Percentiles rank a stretch among this genome's conserved stretches.
Conservation (phyloP, 1,140 invertebrate species). For the Tribolium castaneum region DNA sequence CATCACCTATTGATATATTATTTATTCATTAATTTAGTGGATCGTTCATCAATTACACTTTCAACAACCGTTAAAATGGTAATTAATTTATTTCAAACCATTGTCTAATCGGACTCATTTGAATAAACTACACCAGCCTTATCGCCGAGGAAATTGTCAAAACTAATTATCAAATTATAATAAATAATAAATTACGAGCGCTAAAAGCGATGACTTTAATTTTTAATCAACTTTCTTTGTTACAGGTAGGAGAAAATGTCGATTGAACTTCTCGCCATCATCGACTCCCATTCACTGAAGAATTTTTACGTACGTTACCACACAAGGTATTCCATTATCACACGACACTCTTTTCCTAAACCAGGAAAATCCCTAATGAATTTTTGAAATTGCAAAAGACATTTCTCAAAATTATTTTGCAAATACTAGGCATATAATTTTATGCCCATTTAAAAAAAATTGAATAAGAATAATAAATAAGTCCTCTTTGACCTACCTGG, state of each 20-base stretch:
- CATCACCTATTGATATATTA: conserved; percentile 34
- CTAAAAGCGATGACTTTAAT: background rate
- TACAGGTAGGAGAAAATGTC: conserved; percentile 20
- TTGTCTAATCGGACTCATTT: conserved; percentile 33
- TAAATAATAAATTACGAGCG: conserved; percentile 22
- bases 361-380: background rate
- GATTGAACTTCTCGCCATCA: conserved; percentile 3
- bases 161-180: conserved; percentile 22
- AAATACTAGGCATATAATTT: too few species aligned
- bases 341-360: background rate
- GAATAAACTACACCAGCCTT: conserved; percentile 6
- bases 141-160: conserved; percentile 5
- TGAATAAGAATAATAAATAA: too few species aligned
- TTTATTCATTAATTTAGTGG: conserved; percentile 40
- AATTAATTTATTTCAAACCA: conserved; percentile 38
- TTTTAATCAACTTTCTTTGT: conserved; percentile 28
- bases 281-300: background rate
- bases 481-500: too few species aligned
- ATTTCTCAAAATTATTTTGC: background rate
- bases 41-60: conserved; percentile 39
- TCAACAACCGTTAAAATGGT: conserved; percentile 37
- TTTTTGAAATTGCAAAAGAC: too few species aligned
- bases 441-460: too few species aligned
- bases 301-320: conserved; percentile 13
- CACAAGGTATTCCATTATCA: conserved; percentile 4